Base-by-base conservation (phyloP, 2,888 invertebrate genomes). In the Antitype chi region DNA sequence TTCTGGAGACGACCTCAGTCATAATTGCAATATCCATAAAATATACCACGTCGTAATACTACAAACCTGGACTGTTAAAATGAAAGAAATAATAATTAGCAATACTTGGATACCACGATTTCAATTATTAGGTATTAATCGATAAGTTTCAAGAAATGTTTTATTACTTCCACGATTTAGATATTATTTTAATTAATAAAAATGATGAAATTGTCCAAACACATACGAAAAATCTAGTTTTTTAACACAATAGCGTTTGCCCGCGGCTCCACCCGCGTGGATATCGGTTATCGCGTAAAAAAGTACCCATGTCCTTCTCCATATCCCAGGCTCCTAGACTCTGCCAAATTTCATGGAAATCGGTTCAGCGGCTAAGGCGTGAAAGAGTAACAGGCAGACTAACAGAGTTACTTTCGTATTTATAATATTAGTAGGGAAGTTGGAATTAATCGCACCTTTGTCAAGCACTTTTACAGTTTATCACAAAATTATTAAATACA, bases 71-170 rank as follows among this genome's bases (percentile, higher is more conserved):
- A 38, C 7, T 28, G 43, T 32, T 20, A 20, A 74, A 25, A 57
- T 57, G 6, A 49, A 32, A 57, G n/a, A 38, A 49, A 25, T 6
- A 20, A 25, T 23, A 70, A 49, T 7, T 13, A 23, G 23, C 32
- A 13, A 62, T 38, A 20, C 4, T 64, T 11, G 13, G 13, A 2
- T 47, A 47, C 59, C 38, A 80, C 57, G 57, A 80, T 71, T 80
- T 15, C 20, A 71, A 74, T 74, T 23, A 47, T 47, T 20, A 9
- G 3, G 17, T 53, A 52, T 71, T 52, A n/a, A 74, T 55, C 7
- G 32, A 4, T 7, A 53, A 55, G 5, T 25, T 57, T 32, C 0
- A 47, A 20, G 17, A 47, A 52, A 53, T 52, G 20, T 17, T 53
- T 25, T 53, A 32, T 47, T 11, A 17, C 74, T 43, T 60, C 4